These are phyloP conservation scores for Trichomycterus rosablanca DNA, from an alignment of 2,113 vertebrate species.

Conservation along the genomic window DNA sequence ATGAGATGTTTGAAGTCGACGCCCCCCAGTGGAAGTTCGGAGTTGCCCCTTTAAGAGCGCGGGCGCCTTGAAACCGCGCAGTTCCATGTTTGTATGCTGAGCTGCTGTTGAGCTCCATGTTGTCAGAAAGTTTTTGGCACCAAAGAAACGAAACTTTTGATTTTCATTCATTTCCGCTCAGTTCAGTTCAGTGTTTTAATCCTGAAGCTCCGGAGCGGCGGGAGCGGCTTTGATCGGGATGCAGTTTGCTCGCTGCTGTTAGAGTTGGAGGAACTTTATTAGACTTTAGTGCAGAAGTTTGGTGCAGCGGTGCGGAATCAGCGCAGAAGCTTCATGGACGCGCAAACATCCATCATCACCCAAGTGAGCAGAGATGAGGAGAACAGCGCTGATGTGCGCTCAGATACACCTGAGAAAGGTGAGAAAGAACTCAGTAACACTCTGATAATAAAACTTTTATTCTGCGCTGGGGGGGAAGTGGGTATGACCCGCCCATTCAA, in stretches of 20 bases:
- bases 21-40: no score
- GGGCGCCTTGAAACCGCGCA: slow-evolving; percentile 74
- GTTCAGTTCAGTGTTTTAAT: slow-evolving; percentile 11
- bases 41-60: slow-evolving; percentile 67
- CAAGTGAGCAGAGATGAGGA: slow-evolving; percentile 76
- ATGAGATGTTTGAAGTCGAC: no score
- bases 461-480: no score
- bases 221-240: slow-evolving; percentile 19
- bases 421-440: no score
- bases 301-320: slow-evolving; percentile 47
- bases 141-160: slow-evolving; percentile 32
- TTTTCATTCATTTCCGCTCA: slow-evolving; percentile 22
- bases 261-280: neutral
- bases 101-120: slow-evolving; percentile 71
- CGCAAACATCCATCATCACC: slow-evolving; percentile 68
- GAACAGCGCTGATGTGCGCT: slow-evolving; percentile 52
- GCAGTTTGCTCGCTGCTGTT: slow-evolving; percentile 28
- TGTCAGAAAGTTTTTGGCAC: slow-evolving; percentile 72
- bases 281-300: slow-evolving; percentile 23
- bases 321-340: slow-evolving; percentile 69
- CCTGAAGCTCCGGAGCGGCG: neutral
- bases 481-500: no score
- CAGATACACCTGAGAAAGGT: no score
- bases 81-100: slow-evolving; percentile 76
- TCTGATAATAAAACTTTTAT: no score